Evolutionary conservation across 2,888 invertebrate species (phyloP).

Genomic region (Boloria selene): DNA sequence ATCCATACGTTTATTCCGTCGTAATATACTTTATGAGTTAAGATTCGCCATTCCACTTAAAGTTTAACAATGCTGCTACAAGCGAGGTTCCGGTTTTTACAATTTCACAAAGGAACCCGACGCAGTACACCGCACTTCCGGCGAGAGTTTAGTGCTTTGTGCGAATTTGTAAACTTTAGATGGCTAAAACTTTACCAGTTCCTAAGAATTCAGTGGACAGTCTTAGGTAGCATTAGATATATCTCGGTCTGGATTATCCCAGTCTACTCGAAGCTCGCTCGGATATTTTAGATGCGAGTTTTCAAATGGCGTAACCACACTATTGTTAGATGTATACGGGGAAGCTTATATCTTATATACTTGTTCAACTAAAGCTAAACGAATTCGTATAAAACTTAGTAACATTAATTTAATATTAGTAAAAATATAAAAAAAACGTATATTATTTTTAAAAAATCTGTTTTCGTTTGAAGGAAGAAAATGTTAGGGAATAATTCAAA

Average conservation of each 20-base stretch:
- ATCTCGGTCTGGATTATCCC: background rate
- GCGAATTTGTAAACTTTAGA: slow-evolving; percentile 16
- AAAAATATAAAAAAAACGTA: too few relatives aligned
- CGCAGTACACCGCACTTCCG: background rate
- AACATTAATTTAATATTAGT: too few relatives aligned
- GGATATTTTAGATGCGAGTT: too few relatives aligned
- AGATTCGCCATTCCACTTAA: slow-evolving; percentile 25
- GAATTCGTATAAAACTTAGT: too few relatives aligned
- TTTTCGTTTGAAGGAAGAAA: too few relatives aligned
- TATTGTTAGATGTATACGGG: too few relatives aligned
- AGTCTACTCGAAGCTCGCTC: too few relatives aligned
- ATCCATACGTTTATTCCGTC: background rate
- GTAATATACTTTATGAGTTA: slow-evolving; percentile 9
- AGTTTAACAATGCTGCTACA: slow-evolving; percentile 22
- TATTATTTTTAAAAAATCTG: too few relatives aligned
- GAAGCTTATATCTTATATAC: too few relatives aligned
- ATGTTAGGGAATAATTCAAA: too few relatives aligned
- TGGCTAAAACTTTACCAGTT: slow-evolving; percentile 11
- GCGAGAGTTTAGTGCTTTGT: slow-evolving; percentile 22
- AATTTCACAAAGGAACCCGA: slow-evolving; percentile 23
- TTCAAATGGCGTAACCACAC: too few relatives aligned
- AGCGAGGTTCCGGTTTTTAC: slow-evolving; percentile 29
- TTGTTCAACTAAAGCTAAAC: too few relatives aligned
- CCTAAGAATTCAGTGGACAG: slow-evolving; percentile 13
- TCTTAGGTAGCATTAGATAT: background rate